Conservation (phyloP, 2,113 vertebrate genomes). For the Haplotaxodon microlepis region DNA sequence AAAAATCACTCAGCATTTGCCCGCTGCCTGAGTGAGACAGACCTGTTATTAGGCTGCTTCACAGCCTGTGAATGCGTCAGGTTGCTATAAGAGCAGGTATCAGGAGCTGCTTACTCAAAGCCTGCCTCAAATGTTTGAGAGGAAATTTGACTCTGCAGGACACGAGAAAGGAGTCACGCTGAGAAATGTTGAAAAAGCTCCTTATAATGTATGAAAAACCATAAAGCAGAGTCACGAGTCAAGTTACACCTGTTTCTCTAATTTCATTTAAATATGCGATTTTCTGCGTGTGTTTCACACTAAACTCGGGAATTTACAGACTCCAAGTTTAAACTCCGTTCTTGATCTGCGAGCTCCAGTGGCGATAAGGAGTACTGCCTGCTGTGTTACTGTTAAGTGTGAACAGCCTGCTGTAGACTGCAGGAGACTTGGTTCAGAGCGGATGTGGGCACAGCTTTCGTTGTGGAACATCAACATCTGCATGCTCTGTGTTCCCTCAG, state of each 20-base stretch:
- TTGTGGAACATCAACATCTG: conserved; percentile 54
- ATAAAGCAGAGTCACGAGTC: background rate
- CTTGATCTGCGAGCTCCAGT: background rate
- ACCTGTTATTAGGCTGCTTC: background rate
- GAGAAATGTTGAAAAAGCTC: background rate
- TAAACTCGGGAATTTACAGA: background rate
- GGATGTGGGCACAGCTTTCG: conserved; percentile 56
- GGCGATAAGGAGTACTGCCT: background rate
- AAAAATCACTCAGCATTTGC: background rate
- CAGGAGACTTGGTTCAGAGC: conserved; percentile 3
- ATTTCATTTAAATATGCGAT: background rate
- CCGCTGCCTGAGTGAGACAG: background rate
- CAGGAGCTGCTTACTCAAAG: background rate
- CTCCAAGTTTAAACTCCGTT: background rate
- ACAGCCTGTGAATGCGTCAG: background rate
- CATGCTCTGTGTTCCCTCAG: conserved; percentile 38
- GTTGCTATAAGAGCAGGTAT: background rate
- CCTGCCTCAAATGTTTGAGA: background rate
- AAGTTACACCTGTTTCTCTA: background rate
- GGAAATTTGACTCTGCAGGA: background rate
- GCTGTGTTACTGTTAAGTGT: background rate
- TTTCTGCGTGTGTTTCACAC: background rate
- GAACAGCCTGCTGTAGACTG: background rate
- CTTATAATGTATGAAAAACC: background rate
- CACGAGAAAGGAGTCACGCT: background rate